Percentiles rank a stretch among this genome's conserved stretches.
Conservation (phyloP, 2,113 vertebrate species). For the Psittacus erithacus region DNA sequence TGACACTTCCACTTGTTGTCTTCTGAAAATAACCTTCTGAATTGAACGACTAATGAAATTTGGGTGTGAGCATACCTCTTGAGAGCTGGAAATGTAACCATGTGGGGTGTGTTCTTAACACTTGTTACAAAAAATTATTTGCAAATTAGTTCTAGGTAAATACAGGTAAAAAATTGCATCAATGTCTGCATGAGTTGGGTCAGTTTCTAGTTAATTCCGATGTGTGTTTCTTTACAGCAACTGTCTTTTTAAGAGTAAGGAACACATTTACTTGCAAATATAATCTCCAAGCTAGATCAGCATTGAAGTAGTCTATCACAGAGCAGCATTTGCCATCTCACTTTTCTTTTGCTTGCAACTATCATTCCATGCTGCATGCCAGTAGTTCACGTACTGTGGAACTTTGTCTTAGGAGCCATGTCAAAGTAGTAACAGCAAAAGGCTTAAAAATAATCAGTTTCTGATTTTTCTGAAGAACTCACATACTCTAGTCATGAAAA, state of each 20-base stretch:
- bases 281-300: not conserved
- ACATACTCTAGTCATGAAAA: not conserved
- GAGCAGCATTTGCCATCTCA: not conserved
- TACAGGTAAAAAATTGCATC: not conserved
- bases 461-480: not conserved
- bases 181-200: not conserved
- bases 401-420: not conserved
- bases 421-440: not conserved
- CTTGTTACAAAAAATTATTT: not conserved
- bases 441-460: not conserved
- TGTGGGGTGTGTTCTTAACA: not conserved
- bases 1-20: not conserved
- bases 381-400: not conserved
- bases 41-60: not conserved
- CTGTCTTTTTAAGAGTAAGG: not conserved
- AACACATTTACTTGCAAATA: not conserved
- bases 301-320: not conserved
- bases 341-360: not conserved
- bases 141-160: not conserved
- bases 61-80: not conserved
- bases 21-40: not conserved
- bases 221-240: not conserved
- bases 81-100: not conserved
- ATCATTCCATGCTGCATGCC: not conserved
- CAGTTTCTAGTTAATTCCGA: not conserved